These are phyloP conservation scores for Drosophila testacea DNA, from an alignment of 2,888 invertebrate species.

Conservation along the genomic window DNA sequence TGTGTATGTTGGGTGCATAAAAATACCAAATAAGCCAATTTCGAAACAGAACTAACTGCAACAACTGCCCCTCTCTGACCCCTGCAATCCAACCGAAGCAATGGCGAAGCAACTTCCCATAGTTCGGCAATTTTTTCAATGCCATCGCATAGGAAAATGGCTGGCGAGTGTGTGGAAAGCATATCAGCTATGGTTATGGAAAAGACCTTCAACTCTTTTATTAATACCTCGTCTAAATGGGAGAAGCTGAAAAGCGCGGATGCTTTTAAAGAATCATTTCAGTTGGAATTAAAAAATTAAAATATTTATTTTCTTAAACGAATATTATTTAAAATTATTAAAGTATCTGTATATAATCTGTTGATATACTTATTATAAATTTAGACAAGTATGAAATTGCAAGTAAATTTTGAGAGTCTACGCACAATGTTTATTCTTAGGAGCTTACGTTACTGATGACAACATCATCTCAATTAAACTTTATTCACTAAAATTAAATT, in stretches of 20 bases:
- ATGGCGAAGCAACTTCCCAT: conserved; percentile 20
- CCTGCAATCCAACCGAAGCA: conserved; percentile 3
- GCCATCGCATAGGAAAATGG: conserved; percentile 16
- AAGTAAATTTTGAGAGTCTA: too few species aligned
- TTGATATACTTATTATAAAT: too few species aligned
- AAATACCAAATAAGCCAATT: conserved; percentile 81
- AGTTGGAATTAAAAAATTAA: too few species aligned
- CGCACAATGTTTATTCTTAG: too few species aligned
- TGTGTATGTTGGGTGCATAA: conserved; percentile 56
- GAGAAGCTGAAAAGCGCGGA: not conserved
- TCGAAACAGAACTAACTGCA: conserved; percentile 73
- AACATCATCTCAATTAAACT: too few species aligned
- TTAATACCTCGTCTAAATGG: not conserved
- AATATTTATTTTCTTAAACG: too few species aligned
- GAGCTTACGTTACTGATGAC: too few species aligned
- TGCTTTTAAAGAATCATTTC: too few species aligned
- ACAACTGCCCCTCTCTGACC: conserved; percentile 15
- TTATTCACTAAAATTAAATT: too few species aligned
- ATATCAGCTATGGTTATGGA: conserved; percentile 18
- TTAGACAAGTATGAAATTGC: too few species aligned
- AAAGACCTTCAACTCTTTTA: conserved; percentile 3
- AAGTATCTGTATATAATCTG: too few species aligned
- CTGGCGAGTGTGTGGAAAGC: conserved; percentile 6
- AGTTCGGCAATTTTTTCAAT: conserved; percentile 49
- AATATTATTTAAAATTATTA: too few species aligned